Conservation (phyloP, 2,797 vertebrate genomes). For the Coracias cyanogaster region DNA sequence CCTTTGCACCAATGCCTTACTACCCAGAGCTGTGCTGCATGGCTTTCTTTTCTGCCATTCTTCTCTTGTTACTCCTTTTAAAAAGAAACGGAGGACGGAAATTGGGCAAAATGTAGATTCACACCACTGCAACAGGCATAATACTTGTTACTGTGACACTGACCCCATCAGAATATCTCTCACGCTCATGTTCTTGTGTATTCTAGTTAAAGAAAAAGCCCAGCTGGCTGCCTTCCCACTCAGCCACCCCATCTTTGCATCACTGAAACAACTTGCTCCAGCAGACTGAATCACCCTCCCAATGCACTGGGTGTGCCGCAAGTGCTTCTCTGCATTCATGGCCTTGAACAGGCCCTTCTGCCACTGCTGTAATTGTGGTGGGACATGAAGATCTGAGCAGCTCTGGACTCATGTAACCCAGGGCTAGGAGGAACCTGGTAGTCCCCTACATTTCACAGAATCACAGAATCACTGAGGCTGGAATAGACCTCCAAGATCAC, state of each 20-base stretch:
- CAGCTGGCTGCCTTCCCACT: constrained; percentile 52
- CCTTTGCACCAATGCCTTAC: background rate
- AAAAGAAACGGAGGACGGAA: background rate
- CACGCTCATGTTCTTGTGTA: background rate
- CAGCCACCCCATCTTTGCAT: background rate
- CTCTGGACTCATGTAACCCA: background rate
- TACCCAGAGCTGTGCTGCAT: accelerated
- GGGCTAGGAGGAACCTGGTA: background rate
- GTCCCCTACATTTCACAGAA: background rate
- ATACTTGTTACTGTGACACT: background rate
- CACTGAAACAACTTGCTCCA: background rate
- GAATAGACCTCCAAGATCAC: no score
- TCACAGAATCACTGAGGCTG: background rate
- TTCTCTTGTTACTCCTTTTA: background rate
- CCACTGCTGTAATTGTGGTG: accelerated
- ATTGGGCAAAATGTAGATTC: background rate
- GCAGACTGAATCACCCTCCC: background rate
- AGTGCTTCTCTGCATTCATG: accelerated
- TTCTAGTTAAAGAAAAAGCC: background rate
- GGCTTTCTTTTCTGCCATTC: background rate
- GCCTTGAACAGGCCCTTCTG: background rate
- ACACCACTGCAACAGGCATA: background rate
- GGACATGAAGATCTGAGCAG: accelerated
- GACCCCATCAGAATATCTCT: background rate
- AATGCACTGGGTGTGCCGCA: accelerated